phyloP scores from a whole-genome alignment of 2,113 vertebrate genomes.

The Elanoides forficatus region DNA sequence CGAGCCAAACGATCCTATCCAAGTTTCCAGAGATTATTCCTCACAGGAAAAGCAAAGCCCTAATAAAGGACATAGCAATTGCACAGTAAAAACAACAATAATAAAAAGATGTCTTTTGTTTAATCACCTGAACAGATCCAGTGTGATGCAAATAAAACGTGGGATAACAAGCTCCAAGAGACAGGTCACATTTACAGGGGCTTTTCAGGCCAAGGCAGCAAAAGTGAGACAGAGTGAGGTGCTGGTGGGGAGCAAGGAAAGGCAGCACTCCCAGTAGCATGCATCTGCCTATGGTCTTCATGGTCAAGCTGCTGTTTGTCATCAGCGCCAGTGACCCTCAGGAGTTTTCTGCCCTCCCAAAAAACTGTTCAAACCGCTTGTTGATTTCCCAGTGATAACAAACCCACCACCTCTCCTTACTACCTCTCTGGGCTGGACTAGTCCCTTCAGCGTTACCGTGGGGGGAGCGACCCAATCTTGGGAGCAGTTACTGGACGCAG shows the following conservation, averaged over 20 bases:
- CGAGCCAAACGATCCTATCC: constrained; percentile 37
- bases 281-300: rapidly evolving
- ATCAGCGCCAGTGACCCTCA: neutral
- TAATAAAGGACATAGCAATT: constrained; percentile 36
- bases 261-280: neutral
- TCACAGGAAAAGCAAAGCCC: constrained; percentile 52
- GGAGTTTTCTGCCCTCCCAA: neutral
- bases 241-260: neutral
- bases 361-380: neutral
- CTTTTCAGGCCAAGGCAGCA: neutral
- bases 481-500: neutral
- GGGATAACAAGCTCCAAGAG: neutral
- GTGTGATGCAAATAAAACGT: neutral
- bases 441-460: neutral
- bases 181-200: neutral
- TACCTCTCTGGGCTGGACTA: neutral
- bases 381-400: neutral
- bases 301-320: neutral
- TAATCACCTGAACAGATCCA: neutral
- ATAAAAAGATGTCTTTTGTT: constrained; percentile 45
- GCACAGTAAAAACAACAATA: constrained; percentile 28
- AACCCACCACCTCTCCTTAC: neutral
- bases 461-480: neutral
- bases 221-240: neutral
- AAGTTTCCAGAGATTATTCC: constrained; percentile 55